Conservation (phyloP, 2,888 invertebrate species). For the Marasmarcha lunaedactyla region DNA sequence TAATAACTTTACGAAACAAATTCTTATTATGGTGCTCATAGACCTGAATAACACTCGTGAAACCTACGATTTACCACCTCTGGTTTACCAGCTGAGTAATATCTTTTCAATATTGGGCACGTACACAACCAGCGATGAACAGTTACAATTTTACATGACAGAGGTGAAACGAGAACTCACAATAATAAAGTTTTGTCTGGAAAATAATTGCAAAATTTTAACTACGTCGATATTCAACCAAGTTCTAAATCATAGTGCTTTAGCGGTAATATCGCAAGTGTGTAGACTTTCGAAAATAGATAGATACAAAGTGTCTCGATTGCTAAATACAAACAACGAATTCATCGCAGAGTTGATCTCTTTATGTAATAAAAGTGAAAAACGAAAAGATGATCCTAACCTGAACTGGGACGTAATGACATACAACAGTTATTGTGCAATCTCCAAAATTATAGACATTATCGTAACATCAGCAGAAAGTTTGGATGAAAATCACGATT, state of each 20-base stretch:
- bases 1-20: slow-evolving; percentile 61
- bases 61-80: slow-evolving; percentile 51
- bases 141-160: slow-evolving; percentile 55
- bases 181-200: slow-evolving; percentile 59
- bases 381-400: slow-evolving; percentile 22
- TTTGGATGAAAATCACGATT: slow-evolving; percentile 36
- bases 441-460: slow-evolving; percentile 59
- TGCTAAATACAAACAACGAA: slow-evolving; percentile 55
- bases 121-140: slow-evolving; percentile 47
- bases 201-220: slow-evolving; percentile 61
- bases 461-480: slow-evolving; percentile 48
- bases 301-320: slow-evolving; percentile 59
- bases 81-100: slow-evolving; percentile 54
- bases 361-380: slow-evolving; percentile 31
- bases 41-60: slow-evolving; percentile 59
- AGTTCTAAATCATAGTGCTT: slow-evolving; percentile 52
- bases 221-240: slow-evolving; percentile 61
- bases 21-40: slow-evolving; percentile 59
- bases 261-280: slow-evolving; percentile 62
- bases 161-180: slow-evolving; percentile 62
- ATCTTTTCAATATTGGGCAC: slow-evolving; percentile 61
- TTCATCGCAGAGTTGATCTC: slow-evolving; percentile 42
- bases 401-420: slow-evolving; percentile 57
- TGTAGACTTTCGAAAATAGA: slow-evolving; percentile 60
- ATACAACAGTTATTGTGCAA: slow-evolving; percentile 63